Base-by-base conservation (phyloP, 1,140 invertebrate species). In the Arion vulgaris region DNA sequence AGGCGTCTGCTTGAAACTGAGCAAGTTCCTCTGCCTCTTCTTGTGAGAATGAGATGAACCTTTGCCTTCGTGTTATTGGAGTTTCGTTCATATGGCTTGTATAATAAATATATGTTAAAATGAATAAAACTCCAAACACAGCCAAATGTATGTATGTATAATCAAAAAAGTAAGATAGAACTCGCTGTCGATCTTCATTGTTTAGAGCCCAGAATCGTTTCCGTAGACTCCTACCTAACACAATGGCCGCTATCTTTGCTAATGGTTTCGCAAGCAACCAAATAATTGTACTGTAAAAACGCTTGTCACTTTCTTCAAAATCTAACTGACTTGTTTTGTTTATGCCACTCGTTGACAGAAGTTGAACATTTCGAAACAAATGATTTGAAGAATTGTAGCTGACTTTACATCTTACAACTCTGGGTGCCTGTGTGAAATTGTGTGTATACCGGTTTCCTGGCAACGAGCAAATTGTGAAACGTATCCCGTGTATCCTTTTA, bases 41-140 rank as follows among this genome's bases (percentile, higher is more conserved):
- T 78, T 90, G 80, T 32, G 90, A 93, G 78, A 95, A 92, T 7
- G 93, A 88, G 62, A 94, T 93, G 82, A 95, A 94, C 73, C 94
- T 89, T 79, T 88, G 87, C 79, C 94, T 89, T 28, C 92, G 90
- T 1, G 94, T 94, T 53, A 95, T 85, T 19, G 94, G 94, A 69
- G 93, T 92, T 45, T 86, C 89, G 85, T 94, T 89, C 4, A 94
- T 80, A 87, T 94, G 93, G 26, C 84, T 90, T 32, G 88, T 5
- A 84, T 94, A 95, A 81, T 93, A 94, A 49, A 83, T 45, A 34
- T 86, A 77, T 41, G 79, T 77, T 11, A 80, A 28, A 45, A 77
- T 51, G 78, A 69, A 26, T 34, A 86, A 57, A 38, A 74, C 57
- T 0, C 28, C 80, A 69, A 74, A 62, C 32, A 45, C 78, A 79